Evolutionary conservation across 2,888 invertebrate species (phyloP).

Genomic region (Drosophila meridionalis): DNA sequence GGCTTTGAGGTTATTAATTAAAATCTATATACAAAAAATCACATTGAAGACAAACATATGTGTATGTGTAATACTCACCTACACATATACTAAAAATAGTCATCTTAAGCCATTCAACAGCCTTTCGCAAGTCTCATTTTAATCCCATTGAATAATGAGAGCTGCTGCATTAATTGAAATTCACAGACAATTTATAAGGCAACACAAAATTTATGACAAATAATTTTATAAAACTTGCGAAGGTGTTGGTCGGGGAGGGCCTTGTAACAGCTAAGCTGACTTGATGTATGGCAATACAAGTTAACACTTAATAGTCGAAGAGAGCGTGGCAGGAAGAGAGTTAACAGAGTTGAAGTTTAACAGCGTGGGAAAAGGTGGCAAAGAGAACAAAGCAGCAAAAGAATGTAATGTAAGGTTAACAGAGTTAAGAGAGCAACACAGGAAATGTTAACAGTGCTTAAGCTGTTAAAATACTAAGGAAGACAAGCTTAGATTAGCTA

Average conservation of each 20-base stretch:
- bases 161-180: conserved; percentile 41
- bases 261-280: conserved; percentile 18
- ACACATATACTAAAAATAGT: not conserved
- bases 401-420: not conserved
- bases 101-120: not conserved
- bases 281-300: conserved; percentile 27
- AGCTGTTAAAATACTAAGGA: not conserved
- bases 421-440: conserved; percentile 28
- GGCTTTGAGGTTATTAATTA: not conserved
- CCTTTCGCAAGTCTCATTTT: not conserved
- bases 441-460: not conserved
- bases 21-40: not conserved
- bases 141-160: conserved; percentile 24
- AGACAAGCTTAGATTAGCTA: not conserved
- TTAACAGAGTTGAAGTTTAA: conserved; percentile 1
- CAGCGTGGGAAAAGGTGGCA: not conserved
- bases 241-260: not conserved
- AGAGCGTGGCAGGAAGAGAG: conserved; percentile 26
- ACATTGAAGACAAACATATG: not conserved
- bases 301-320: conserved; percentile 18
- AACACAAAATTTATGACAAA: conserved; percentile 37
- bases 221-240: conserved; percentile 29
- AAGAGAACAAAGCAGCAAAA: not conserved
- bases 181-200: conserved; percentile 37
- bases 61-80: too few species aligned